A percentile compares a stretch with the other conserved stretches of the same genome.
Evolutionary conservation across 2,797 vertebrate species (phyloP).

Genomic region (Karalla daura): DNA sequence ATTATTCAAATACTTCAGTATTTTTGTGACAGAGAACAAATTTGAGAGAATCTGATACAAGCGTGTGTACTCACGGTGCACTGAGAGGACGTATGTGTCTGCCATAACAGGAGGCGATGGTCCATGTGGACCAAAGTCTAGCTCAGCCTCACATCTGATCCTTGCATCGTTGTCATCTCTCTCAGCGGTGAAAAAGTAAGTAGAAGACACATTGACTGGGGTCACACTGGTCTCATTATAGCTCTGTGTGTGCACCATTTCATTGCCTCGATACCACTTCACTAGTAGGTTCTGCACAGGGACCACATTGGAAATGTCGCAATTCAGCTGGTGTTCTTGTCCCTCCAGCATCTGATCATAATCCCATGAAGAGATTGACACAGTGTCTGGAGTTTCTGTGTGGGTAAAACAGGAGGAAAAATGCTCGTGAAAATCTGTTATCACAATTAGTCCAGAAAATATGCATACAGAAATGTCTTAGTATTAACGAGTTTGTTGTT

Average conservation of each 20-base stretch:
- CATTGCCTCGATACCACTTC: conserved; percentile 59
- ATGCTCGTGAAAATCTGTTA: too few species aligned
- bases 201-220: background rate
- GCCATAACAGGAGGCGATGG: too few species aligned
- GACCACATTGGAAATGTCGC: conserved; percentile 60
- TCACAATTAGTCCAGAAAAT: background rate
- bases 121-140: conserved; percentile 58
- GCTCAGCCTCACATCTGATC: conserved; percentile 63
- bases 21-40: background rate
- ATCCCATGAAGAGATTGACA: background rate
- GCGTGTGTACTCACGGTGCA: too few species aligned
- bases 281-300: conserved; percentile 60
- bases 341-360: conserved; percentile 42
- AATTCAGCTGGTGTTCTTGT: conserved; percentile 24
- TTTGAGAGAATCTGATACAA: background rate
- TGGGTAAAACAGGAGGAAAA: background rate
- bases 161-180: conserved; percentile 26
- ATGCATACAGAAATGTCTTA: background rate
- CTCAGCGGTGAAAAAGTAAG: background rate
- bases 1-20: background rate
- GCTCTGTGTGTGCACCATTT: fast-evolving
- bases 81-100: too few species aligned
- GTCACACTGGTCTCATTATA: fast-evolving
- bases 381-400: conserved; percentile 64
- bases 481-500: too few species aligned